These are phyloP conservation scores for Ceriagrion tenellum DNA, from an alignment of 2,888 invertebrate species.

Conservation along the genomic window DNA sequence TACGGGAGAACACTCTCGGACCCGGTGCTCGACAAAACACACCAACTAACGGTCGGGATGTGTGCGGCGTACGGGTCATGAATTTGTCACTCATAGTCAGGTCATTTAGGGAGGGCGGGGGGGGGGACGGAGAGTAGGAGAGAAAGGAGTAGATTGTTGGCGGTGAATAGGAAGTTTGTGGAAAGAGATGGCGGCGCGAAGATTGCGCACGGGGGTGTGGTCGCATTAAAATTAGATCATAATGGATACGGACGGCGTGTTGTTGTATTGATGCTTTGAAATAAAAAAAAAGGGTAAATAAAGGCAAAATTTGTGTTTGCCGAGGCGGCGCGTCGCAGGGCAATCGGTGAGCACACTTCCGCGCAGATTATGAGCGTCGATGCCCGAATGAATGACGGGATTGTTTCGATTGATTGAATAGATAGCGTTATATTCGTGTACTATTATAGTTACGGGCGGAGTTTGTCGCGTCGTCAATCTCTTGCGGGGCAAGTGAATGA, in stretches of 20 bases:
- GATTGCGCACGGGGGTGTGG: background rate
- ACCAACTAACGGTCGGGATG: background rate
- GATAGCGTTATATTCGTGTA: background rate
- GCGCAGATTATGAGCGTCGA: background rate
- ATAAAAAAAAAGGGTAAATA: background rate
- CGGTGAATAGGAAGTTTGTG: background rate
- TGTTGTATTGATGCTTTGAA: background rate
- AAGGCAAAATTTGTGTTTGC: background rate
- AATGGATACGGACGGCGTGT: background rate
- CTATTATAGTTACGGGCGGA: background rate
- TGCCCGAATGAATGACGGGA: background rate
- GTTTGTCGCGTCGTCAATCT: background rate
- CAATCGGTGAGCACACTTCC: background rate
- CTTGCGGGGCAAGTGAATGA: no score
- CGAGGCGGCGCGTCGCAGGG: background rate
- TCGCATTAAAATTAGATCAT: background rate
- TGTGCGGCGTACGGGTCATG: conserved; percentile 42
- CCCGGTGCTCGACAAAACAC: conserved; percentile 22
- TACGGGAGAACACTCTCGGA: background rate
- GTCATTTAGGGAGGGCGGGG: conserved; percentile 5
- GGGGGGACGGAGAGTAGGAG: background rate
- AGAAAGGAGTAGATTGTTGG: background rate
- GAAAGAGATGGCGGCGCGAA: no score
- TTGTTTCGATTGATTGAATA: background rate
- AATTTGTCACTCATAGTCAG: conserved; percentile 63